These are phyloP conservation scores for Brachyistius frenatus DNA, from an alignment of 2,113 vertebrate genomes.

Conservation along the genomic window DNA sequence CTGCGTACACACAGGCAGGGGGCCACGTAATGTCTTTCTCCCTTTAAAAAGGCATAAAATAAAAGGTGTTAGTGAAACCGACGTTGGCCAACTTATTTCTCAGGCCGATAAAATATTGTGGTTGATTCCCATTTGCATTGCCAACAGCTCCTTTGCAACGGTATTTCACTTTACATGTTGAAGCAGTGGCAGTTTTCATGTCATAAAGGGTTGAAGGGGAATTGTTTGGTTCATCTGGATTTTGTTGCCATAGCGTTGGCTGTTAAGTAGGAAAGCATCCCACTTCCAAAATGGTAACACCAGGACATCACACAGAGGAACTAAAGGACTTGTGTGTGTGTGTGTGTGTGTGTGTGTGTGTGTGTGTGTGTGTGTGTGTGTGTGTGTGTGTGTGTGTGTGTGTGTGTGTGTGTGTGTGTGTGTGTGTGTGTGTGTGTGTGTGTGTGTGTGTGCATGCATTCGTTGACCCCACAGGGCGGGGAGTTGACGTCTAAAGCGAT, in stretches of 20 bases:
- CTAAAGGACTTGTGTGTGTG: constrained; percentile 16
- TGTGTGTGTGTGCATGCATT: not conserved
- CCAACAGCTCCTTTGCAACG: not conserved
- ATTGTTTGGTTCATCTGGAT: constrained; percentile 15
- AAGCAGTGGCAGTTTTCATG: not conserved
- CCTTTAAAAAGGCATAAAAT: constrained; percentile 16
- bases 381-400: not conserved
- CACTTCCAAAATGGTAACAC: constrained; percentile 44
- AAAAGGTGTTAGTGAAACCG: constrained; percentile 19
- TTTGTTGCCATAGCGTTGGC: constrained; percentile 37
- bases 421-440: not conserved
- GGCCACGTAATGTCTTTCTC: constrained; percentile 8
- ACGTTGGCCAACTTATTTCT: not conserved
- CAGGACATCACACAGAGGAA: constrained; percentile 38
- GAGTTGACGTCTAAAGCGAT: constrained; percentile 42
- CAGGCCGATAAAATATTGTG: constrained; percentile 24
- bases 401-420: not conserved
- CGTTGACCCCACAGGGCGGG: constrained; percentile 16
- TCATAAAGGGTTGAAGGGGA: constrained; percentile 15
- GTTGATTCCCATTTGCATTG: not conserved
- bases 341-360: not conserved
- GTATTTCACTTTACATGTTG: constrained; percentile 8
- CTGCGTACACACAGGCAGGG: not conserved
- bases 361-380: not conserved
- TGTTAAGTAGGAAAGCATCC: constrained; percentile 36